These are phyloP conservation scores for Blastobasis lacticolella DNA, from an alignment of 2,888 invertebrate genomes.

Conservation along the genomic window DNA sequence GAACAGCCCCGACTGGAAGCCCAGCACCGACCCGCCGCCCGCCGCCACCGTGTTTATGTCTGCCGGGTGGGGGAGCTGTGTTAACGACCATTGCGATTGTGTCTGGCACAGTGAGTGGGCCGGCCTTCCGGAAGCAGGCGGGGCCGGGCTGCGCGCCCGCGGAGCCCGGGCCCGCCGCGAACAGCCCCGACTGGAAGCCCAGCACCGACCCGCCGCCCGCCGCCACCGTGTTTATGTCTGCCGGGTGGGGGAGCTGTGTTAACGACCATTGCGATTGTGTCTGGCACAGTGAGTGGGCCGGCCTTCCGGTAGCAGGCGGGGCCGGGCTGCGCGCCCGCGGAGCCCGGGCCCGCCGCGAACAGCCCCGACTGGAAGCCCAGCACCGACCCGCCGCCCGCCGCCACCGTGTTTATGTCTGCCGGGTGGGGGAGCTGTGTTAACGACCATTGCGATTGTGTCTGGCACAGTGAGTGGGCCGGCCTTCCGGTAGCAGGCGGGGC, in stretches of 20 bases:
- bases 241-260: not conserved
- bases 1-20: conserved; percentile 94
- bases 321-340: conserved; percentile 96
- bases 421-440: not conserved
- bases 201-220: conserved; percentile 97
- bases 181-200: conserved; percentile 93
- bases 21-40: conserved; percentile 95
- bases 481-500: conserved; percentile 93
- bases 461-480: conserved; percentile 94
- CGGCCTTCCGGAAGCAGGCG: conserved; percentile 91
- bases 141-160: conserved; percentile 98
- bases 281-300: conserved; percentile 94
- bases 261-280: no score
- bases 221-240: conserved; percentile 98
- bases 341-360: conserved; percentile 94
- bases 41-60: conserved; percentile 99
- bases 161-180: conserved; percentile 94
- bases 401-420: conserved; percentile 96
- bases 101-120: conserved; percentile 94
- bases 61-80: conserved; percentile 24
- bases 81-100: not conserved
- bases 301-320: conserved; percentile 94
- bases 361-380: conserved; percentile 94
- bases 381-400: conserved; percentile 97
- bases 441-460: no score